These are phyloP conservation scores for Psilopogon haemacephalus DNA, from an alignment of 2,113 vertebrate species.

Conservation along the genomic window DNA sequence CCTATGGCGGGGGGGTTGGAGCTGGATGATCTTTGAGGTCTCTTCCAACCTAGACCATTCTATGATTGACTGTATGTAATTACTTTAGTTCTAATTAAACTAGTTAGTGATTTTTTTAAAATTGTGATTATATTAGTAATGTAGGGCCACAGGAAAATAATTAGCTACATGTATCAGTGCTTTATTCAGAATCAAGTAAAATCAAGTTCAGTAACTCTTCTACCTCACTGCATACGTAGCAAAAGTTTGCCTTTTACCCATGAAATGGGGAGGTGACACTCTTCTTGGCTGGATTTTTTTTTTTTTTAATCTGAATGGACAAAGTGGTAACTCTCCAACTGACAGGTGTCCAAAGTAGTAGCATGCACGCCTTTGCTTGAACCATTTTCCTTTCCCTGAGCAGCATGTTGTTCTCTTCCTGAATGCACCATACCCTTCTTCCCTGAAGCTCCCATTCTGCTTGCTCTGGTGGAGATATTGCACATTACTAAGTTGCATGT, in stretches of 20 bases:
- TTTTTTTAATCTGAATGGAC: not conserved
- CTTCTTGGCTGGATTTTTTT: not conserved
- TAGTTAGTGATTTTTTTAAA: no score
- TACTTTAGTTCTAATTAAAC: no score
- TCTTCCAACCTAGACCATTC: no score
- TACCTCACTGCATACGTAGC: not conserved
- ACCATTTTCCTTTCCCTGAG: constrained; percentile 64
- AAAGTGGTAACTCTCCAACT: constrained; percentile 11
- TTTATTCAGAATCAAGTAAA: no score
- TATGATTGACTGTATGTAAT: no score
- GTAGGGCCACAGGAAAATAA: no score
- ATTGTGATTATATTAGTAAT: no score
- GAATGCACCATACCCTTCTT: constrained; percentile 77
- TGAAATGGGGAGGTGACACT: not conserved
- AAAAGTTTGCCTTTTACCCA: not conserved
- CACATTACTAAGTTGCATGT: constrained; percentile 89
- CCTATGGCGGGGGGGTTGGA: no score
- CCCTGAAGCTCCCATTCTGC: constrained; percentile 78
- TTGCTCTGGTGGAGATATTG: constrained; percentile 87
- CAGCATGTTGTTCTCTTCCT: constrained; percentile 77
- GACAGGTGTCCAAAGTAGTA: constrained; percentile 52
- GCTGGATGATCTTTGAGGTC: no score
- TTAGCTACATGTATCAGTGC: no score
- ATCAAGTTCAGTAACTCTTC: no score
- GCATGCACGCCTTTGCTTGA: constrained; percentile 73